Evolutionary conservation across 2,113 vertebrate species (phyloP).

Genomic region (Scomber japonicus): DNA sequence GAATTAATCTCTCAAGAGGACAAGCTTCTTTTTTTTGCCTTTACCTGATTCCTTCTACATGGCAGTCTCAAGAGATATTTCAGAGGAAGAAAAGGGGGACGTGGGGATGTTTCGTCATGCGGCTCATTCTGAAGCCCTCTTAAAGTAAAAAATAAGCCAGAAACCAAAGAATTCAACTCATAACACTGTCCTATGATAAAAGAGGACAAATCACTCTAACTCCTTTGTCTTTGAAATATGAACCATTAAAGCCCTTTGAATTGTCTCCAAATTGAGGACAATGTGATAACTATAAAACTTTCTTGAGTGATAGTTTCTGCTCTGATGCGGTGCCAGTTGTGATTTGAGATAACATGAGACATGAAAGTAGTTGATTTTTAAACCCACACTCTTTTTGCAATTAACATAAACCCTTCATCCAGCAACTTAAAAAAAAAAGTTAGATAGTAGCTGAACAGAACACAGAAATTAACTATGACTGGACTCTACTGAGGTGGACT

Average conservation of each 20-base stretch:
- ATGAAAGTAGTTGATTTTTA: too few species aligned
- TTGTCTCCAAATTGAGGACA: neutral
- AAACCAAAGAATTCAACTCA: slow-evolving; percentile 19
- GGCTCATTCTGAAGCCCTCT: slow-evolving; percentile 39
- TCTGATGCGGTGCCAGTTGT: neutral
- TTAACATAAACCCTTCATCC: too few species aligned
- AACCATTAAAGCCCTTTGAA: neutral
- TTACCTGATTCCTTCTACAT: slow-evolving; percentile 66
- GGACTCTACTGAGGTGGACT: too few species aligned
- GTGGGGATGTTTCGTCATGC: slow-evolving; percentile 49
- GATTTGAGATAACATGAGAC: neutral
- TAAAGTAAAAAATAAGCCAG: slow-evolving; percentile 28
- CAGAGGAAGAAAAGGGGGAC: slow-evolving; percentile 1
- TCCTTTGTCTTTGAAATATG: slow-evolving; percentile 19
- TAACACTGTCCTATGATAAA: slow-evolving; percentile 18
- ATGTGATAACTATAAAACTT: neutral
- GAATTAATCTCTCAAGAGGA: slow-evolving; percentile 62
- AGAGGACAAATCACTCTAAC: slow-evolving; percentile 6
- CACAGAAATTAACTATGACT: too few species aligned
- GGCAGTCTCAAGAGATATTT: slow-evolving; percentile 66
- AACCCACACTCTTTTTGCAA: too few species aligned
- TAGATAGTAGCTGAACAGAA: too few species aligned
- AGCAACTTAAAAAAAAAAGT: too few species aligned
- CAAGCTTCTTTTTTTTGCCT: slow-evolving; percentile 52
- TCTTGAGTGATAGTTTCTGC: neutral